phyloP scores from a whole-genome alignment of 2,888 invertebrate species.

The Tigriopus californicus region DNA sequence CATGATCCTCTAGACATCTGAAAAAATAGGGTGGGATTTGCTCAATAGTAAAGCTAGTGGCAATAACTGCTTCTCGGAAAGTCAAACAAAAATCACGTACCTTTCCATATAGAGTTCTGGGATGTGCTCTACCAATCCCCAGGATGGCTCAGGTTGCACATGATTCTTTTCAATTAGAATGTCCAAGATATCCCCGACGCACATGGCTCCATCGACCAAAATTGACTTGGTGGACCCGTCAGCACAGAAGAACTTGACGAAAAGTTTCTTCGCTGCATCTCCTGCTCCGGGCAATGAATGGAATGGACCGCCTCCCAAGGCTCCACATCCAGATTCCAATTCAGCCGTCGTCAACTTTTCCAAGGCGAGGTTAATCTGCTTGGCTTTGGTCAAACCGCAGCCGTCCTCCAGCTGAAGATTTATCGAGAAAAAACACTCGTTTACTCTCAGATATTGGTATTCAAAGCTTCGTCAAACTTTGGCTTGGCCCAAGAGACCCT shows the following conservation, averaged over 20 bases:
- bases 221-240: constrained; percentile 92
- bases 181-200: constrained; percentile 70
- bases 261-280: constrained; percentile 33
- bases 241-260: constrained; percentile 85
- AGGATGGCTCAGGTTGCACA: constrained; percentile 62
- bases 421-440: too few relatives aligned
- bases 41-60: not conserved
- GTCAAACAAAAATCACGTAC: not conserved
- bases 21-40: not conserved
- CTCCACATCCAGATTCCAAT: constrained; percentile 36
- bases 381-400: constrained; percentile 61
- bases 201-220: constrained; percentile 91
- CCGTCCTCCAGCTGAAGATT: constrained; percentile 36
- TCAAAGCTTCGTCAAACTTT: too few relatives aligned
- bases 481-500: too few relatives aligned
- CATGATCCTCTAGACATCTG: constrained; percentile 72
- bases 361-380: constrained; percentile 85
- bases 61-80: not conserved
- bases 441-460: too few relatives aligned
- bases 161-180: constrained; percentile 77
- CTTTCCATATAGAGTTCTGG: constrained; percentile 79
- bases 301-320: too few relatives aligned
- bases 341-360: constrained; percentile 92
- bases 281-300: too few relatives aligned
- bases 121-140: constrained; percentile 89